Evolutionary conservation across 1,140 invertebrate species (phyloP).

Genomic region (Pseudomyrmex gracilis): DNA sequence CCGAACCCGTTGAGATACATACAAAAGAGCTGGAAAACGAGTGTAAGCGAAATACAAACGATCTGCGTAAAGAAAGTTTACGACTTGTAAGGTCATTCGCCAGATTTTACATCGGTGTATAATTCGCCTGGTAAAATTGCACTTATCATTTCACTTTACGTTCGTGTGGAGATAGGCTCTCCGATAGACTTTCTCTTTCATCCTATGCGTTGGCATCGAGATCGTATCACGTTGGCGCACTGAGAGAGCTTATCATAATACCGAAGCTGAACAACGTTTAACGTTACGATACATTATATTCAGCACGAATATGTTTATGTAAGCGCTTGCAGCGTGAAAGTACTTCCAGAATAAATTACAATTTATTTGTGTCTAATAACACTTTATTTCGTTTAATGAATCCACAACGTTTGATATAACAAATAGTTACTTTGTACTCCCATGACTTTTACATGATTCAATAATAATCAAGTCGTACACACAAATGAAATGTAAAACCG

Average conservation of each 20-base stretch:
- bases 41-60: background rate
- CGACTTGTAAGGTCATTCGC: conserved; percentile 26
- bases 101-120: background rate
- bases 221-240: conserved; percentile 38
- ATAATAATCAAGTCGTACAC: background rate
- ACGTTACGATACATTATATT: conserved; percentile 37
- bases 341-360: background rate
- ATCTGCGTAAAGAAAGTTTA: background rate
- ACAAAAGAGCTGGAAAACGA: too few species aligned
- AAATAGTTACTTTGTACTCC: background rate
- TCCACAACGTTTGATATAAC: background rate
- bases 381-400: background rate
- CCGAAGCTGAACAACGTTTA: conserved; percentile 10
- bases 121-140: conserved; percentile 11
- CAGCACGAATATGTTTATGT: conserved; percentile 16
- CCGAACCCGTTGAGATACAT: too few species aligned
- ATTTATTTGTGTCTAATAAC: background rate
- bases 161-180: conserved; percentile 9
- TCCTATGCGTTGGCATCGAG: conserved; percentile 3
- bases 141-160: conserved; percentile 39
- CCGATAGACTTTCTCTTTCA: conserved; percentile 56
- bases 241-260: conserved; percentile 36
- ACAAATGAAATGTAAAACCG: background rate
- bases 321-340: conserved; percentile 9
- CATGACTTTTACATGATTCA: background rate